Conservation (phyloP, 2,113 vertebrate genomes). For the Peromyscus maniculatus region DNA sequence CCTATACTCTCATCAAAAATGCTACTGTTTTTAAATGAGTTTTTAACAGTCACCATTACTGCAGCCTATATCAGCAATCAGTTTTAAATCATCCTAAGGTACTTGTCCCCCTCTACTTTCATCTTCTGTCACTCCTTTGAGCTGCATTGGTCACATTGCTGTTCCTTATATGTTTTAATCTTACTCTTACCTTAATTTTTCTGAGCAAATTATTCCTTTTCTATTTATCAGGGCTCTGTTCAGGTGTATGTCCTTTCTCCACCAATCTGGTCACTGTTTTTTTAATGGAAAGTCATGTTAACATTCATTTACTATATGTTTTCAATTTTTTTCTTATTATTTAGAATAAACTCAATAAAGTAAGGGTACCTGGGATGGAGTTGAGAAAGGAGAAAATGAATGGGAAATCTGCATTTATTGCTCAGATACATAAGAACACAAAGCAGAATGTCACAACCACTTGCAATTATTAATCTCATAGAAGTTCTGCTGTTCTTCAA, state of each 20-base stretch:
- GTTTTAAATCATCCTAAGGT: not conserved
- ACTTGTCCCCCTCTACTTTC: not conserved
- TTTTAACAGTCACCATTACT: not conserved
- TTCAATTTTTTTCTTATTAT: not conserved
- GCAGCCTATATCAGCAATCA: not conserved
- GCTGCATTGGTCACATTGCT: accelerated
- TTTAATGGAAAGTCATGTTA: not conserved
- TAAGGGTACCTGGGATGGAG: not conserved
- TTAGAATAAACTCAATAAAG: not conserved
- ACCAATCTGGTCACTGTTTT: not conserved
- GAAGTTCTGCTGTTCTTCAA: not conserved
- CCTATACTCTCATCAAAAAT: not conserved
- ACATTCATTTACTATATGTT: constrained; percentile 24
- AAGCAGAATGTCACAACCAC: not conserved
- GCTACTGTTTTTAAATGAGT: not conserved
- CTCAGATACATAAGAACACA: not conserved
- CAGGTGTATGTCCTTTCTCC: accelerated
- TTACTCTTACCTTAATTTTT: not conserved
- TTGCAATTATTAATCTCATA: not conserved
- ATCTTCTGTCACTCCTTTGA: not conserved
- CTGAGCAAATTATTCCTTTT: not conserved
- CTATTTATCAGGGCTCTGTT: not conserved
- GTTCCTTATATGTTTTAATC: not conserved
- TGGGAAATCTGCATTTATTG: not conserved
- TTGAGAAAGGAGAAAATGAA: not conserved